Conservation (phyloP, 1,140 invertebrate species). For the Lethrus apterus region DNA sequence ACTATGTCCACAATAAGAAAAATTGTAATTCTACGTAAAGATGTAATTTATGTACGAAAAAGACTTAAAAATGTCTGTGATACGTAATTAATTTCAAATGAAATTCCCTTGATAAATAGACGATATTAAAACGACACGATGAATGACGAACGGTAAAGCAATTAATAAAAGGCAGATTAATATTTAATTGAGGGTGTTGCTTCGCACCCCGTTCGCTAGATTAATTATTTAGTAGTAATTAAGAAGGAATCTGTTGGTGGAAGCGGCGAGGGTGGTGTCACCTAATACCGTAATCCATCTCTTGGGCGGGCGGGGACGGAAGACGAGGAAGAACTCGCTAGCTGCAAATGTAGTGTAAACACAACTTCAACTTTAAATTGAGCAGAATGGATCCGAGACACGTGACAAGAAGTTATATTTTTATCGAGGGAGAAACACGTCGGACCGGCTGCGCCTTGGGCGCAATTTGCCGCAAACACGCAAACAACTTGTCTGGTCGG, state of each 20-base stretch:
- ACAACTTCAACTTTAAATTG: conserved; percentile 34
- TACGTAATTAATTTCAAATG: too few species aligned
- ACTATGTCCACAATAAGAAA: too few species aligned
- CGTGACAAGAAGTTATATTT: conserved; percentile 37
- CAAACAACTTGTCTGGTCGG: conserved; percentile 18
- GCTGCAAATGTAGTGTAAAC: conserved; percentile 35
- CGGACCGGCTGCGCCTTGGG: conserved; percentile 11
- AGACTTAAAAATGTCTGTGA: too few species aligned
- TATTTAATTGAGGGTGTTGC: conserved; percentile 17
- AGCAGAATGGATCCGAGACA: conserved; percentile 34
- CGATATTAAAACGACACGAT: too few species aligned
- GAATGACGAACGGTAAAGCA: conserved; percentile 1
- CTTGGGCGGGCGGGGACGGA: background rate
- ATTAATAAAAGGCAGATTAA: conserved; percentile 12
- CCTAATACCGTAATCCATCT: background rate
- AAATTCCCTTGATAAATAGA: too few species aligned
- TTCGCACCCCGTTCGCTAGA: conserved; percentile 3
- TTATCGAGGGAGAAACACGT: conserved; percentile 24
- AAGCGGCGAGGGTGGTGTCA: background rate
- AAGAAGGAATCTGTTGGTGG: conserved; percentile 12
- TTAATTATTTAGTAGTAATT: conserved; percentile 24
- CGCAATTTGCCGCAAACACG: conserved; percentile 9
- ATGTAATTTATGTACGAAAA: too few species aligned
- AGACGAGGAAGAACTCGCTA: conserved; percentile 11
- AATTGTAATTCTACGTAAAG: too few species aligned